phyloP scores from a whole-genome alignment of 1,140 invertebrate species.

The Eubasilissa regina region DNA sequence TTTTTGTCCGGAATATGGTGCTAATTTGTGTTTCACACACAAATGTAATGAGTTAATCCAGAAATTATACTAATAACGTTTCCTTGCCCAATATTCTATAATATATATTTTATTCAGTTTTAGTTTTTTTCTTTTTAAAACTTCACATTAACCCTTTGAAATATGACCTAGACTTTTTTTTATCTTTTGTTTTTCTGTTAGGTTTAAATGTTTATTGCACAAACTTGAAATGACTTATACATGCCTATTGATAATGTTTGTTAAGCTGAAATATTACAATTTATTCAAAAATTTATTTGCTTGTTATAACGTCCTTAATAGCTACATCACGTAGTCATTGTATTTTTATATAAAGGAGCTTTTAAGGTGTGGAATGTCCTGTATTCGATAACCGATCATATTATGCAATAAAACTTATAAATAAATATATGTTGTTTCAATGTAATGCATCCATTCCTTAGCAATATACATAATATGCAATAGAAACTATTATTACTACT shows the following conservation, averaged over 20 bases:
- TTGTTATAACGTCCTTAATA: conserved; percentile 58
- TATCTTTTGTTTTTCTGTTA: conserved; percentile 33
- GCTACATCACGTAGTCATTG: conserved; percentile 59
- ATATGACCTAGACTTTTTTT: conserved; percentile 9
- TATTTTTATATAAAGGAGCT: conserved; percentile 61
- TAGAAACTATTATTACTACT: too few species aligned
- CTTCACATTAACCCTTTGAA: conserved; percentile 19
- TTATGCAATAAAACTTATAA: conserved; percentile 58
- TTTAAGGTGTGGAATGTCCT: conserved; percentile 60
- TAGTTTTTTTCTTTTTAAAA: conserved; percentile 20
- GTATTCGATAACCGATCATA: conserved; percentile 60
- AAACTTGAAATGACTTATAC: conserved; percentile 53
- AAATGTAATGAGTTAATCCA: conserved; percentile 50
- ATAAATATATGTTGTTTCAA: conserved; percentile 17
- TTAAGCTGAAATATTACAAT: conserved; percentile 58
- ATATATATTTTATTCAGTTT: conserved; percentile 26
- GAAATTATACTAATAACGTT: conserved; percentile 49
- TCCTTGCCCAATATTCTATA: conserved; percentile 25
- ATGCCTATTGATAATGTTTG: conserved; percentile 54
- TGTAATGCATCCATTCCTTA: too few species aligned
- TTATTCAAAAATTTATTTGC: conserved; percentile 59
- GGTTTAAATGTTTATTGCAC: conserved; percentile 52
- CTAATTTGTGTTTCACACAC: conserved; percentile 58
- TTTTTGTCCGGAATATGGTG: conserved; percentile 60
- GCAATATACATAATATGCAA: too few species aligned